Evolutionary conservation across 2,888 invertebrate genomes (phyloP).

Genomic region (Linnaemya tessellans): DNA sequence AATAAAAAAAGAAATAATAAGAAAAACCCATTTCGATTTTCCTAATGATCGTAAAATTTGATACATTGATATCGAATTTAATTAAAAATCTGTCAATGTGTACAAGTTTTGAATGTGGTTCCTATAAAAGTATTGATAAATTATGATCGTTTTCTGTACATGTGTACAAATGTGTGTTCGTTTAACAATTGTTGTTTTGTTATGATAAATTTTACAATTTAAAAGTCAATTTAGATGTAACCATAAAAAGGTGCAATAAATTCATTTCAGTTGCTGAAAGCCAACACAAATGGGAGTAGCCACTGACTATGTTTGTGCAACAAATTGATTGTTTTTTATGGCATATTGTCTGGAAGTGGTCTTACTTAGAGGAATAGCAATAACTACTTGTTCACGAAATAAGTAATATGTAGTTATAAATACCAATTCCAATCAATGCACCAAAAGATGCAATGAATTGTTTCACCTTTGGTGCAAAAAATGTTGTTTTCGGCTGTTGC

Average conservation of each 20-base stretch:
- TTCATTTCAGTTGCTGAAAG: conserved; percentile 77
- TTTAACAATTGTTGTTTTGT: conserved; percentile 72
- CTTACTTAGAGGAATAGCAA: conserved; percentile 13
- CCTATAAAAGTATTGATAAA: conserved; percentile 59
- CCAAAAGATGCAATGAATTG: conserved; percentile 52
- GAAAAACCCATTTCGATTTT: conserved; percentile 40
- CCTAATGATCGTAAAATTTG: conserved; percentile 59
- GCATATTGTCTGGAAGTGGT: conserved; percentile 34
- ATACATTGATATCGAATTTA: conserved; percentile 72
- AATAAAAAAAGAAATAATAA: no score
- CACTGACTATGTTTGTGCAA: conserved; percentile 71
- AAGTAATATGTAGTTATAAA: neutral
- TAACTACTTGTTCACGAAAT: conserved; percentile 32
- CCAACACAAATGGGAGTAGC: conserved; percentile 73
- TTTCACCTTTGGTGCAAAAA: conserved; percentile 72
- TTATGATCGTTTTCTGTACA: conserved; percentile 35
- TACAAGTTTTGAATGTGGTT: conserved; percentile 58
- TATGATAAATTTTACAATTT: conserved; percentile 82
- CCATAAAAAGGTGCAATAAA: conserved; percentile 82
- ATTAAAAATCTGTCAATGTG: conserved; percentile 72
- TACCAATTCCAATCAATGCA: conserved; percentile 24
- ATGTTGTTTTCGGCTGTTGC: conserved; percentile 52
- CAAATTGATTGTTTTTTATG: conserved; percentile 72
- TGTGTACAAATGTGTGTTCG: neutral
- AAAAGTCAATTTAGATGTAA: conserved; percentile 83